Base-by-base conservation (phyloP, 1,140 invertebrate genomes). In the Whitmania pigra region DNA sequence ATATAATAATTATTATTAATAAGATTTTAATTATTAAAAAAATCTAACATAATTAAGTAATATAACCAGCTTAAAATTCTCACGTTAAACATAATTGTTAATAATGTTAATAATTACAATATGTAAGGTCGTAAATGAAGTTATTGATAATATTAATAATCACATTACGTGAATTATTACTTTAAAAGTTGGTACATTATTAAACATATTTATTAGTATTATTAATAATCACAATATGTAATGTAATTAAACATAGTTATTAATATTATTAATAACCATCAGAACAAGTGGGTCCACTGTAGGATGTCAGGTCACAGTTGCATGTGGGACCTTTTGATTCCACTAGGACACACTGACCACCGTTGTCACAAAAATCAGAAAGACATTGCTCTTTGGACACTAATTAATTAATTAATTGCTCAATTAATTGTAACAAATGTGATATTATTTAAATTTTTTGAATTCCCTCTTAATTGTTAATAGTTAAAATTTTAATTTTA, bases 241-340 rank as follows among this genome's bases (percentile, higher is more conserved):
- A 43, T 6, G 15, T 49, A 49, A 63, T 31, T 63, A 63, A 63
- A 63, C 18, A 27, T 17, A 25, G 20, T 25, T 63, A 3, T 63
- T 27, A 31, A 60, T 60, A 15, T 9, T 17, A 29, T 6, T 25
- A 67, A 29, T 67, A 73, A 82, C 80, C 77, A 69, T 78, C 77
- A 70, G 89, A 90, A 84, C 95, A 98, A 3, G 89, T 94, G 0
- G 91, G 89, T 67, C 96, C 95, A 0, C 89, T 90, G 80, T 89
- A 97, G 73, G 89, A 86, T 0, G 94, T 98, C 53, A 87, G 86
- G 15, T 92, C 90, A 82, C 95, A 99, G 81, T 98, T 93, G 82
- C 96, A 99, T 57, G 92, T 86, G 78, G 92, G 93, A 25, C 93
- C 93, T 81, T 96, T 92, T 49, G 43, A 49, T 49, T 49, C 11